Base-by-base conservation (phyloP, 2,888 invertebrate species). In the Homarus gammarus region DNA sequence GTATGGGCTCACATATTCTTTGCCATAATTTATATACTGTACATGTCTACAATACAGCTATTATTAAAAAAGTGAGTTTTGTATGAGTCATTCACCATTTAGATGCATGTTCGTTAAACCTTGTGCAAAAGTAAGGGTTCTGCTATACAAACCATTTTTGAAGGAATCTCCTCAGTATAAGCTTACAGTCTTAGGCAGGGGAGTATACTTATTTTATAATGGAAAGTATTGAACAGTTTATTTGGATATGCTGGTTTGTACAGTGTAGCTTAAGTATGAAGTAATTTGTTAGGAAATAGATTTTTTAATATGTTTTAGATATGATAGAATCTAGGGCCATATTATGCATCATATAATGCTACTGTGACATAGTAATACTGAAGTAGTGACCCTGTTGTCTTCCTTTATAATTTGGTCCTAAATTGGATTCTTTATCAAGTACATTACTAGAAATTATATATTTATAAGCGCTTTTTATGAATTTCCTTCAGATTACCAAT, bases 291-390 rank as follows among this genome's bases (percentile, higher is more conserved):
- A 64, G 64, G n/a, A 27, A 27, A 27, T 64, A 64, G 64, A 64
- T 64, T 64, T 64, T 64, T 27, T 64, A 64, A 64, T 64, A 27
- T 56, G 64, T 64, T 64, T 64, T 64, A 64, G 64, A 64, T 64
- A 64, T 6, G 56, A 56, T 56, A 56, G 56, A 64, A 12, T 27
- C 64, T 27, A 64, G 64, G 64, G n/a, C 64, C 64, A 64, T 22
- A 27, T 64, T 64, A 8, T 27, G 64, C 56, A 56, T 56, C 3
- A 22, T 22, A 12, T 49, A 15, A 12, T 12, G 15, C 0, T 12
- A 1, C 15, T 49, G 6, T 15, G 49, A 49, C 49, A 49, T 15
- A 15, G 49, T 49, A 12, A 49, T 15, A 56, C 22, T 56, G 56
- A 56, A 56, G 3, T 18, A 18, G 56, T 22, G 56, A 64, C 64